Evolutionary conservation across 2,888 invertebrate genomes (phyloP).

Genomic region (Erebia palarica): DNA sequence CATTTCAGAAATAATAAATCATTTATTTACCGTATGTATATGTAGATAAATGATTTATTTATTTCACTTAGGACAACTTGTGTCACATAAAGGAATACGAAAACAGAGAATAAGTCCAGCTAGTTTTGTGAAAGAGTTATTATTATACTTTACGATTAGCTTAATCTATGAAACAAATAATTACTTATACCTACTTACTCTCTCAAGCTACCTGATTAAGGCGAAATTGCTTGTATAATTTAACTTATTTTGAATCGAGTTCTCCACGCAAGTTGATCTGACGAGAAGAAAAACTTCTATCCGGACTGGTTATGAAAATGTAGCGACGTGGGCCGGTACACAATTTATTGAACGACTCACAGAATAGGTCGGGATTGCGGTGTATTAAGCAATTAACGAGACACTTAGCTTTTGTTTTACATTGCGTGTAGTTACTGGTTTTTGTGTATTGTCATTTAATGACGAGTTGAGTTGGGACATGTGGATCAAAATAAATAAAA

Average conservation of each 20-base stretch:
- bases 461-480: too few species aligned
- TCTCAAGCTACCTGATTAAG: slow-evolving; percentile 12
- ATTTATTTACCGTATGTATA: too few species aligned
- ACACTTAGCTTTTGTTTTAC: slow-evolving; percentile 13
- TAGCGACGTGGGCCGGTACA: slow-evolving; percentile 42
- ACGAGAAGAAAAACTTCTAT: slow-evolving; percentile 41
- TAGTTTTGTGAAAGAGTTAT: too few species aligned
- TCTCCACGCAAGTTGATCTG: slow-evolving; percentile 18
- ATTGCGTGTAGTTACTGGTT: not conserved
- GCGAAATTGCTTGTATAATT: not conserved
- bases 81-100: too few species aligned
- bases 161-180: too few species aligned
- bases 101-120: too few species aligned
- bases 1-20: too few species aligned
- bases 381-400: slow-evolving; percentile 23
- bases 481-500: too few species aligned
- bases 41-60: too few species aligned
- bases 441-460: not conserved
- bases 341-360: slow-evolving; percentile 38
- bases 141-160: too few species aligned
- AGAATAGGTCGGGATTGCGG: slow-evolving; percentile 31
- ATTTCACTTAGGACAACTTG: too few species aligned
- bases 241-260: slow-evolving; percentile 7
- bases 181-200: not conserved
- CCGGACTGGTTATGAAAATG: slow-evolving; percentile 50